phyloP scores from a whole-genome alignment of 1,140 invertebrate species.

The Holcopasites calliopsidis region DNA sequence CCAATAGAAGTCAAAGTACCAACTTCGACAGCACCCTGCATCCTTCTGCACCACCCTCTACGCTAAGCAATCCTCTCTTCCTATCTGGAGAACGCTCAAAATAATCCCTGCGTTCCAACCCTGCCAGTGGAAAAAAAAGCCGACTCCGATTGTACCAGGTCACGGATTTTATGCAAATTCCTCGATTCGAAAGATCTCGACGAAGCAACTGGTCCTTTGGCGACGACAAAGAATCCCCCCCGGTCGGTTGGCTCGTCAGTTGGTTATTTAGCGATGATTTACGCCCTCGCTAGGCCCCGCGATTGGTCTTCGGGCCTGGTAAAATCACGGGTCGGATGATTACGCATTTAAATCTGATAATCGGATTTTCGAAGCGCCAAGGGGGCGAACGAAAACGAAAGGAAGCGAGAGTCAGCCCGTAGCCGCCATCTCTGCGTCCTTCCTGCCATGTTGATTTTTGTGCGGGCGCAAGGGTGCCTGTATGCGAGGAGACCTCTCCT shows the following conservation, averaged over 20 bases:
- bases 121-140: too few relatives aligned
- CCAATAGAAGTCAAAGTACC: too few relatives aligned
- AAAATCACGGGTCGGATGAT: constrained; percentile 54
- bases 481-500: constrained; percentile 1
- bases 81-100: neutral
- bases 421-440: constrained; percentile 72
- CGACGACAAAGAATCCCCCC: constrained; percentile 40
- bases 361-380: constrained; percentile 45
- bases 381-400: constrained; percentile 19
- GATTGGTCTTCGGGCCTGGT: constrained; percentile 53
- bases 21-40: too few relatives aligned
- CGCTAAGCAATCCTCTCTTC: too few relatives aligned
- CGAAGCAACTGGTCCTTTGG: constrained; percentile 15
- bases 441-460: constrained; percentile 76
- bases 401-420: constrained; percentile 14
- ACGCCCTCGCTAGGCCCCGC: constrained; percentile 30
- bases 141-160: neutral
- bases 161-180: constrained; percentile 51
- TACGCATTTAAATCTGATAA: constrained; percentile 73
- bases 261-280: constrained; percentile 72
- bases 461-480: constrained; percentile 27
- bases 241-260: constrained; percentile 73
- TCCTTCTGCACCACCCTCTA: too few relatives aligned
- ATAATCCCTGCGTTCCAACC: too few relatives aligned
- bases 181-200: neutral